Percentiles rank a stretch among this genome's conserved stretches.
Evolutionary conservation across 2,113 vertebrate genomes (phyloP).

Genomic region (Gadus chalcogrammus): DNA sequence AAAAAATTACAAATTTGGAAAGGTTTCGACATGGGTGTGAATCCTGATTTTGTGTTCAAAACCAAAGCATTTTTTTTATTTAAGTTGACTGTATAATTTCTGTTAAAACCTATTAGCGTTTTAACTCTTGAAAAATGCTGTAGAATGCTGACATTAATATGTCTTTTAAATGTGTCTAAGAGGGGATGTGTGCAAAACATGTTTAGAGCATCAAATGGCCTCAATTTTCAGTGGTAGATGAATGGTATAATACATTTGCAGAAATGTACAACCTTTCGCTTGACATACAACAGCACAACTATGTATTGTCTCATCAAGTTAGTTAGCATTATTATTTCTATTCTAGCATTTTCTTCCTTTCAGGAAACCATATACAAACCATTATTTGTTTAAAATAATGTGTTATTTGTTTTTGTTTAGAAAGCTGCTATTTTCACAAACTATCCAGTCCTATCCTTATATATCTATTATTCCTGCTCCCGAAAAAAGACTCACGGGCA

Average conservation of each 20-base stretch:
- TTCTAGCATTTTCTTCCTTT: conserved; percentile 23
- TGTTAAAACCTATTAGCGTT: conserved; percentile 5
- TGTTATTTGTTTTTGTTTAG: conserved; percentile 49
- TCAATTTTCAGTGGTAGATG: conserved; percentile 23
- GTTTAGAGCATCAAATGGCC: not conserved
- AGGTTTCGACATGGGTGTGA: no score
- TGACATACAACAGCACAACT: conserved; percentile 72
- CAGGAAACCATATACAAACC: conserved; percentile 50
- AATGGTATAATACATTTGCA: conserved; percentile 35
- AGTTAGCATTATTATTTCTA: conserved; percentile 29
- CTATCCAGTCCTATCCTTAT: conserved; percentile 49
- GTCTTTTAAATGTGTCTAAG: conserved; percentile 39
- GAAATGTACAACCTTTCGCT: conserved; percentile 41
- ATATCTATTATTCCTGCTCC: conserved; percentile 38
- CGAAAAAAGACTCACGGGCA: conserved; percentile 44
- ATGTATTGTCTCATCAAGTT: conserved; percentile 33
- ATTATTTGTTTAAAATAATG: conserved; percentile 3
- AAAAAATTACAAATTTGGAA: no score
- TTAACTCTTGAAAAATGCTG: not conserved
- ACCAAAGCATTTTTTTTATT: conserved; percentile 21
- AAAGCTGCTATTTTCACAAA: conserved; percentile 79
- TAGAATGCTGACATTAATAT: conserved; percentile 19
- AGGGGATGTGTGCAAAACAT: conserved; percentile 64
- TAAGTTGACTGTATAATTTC: conserved; percentile 21
- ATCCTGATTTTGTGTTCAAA: no score